These are phyloP conservation scores for Eupithecia pulchellata DNA, from an alignment of 2,888 invertebrate species.

Conservation along the genomic window DNA sequence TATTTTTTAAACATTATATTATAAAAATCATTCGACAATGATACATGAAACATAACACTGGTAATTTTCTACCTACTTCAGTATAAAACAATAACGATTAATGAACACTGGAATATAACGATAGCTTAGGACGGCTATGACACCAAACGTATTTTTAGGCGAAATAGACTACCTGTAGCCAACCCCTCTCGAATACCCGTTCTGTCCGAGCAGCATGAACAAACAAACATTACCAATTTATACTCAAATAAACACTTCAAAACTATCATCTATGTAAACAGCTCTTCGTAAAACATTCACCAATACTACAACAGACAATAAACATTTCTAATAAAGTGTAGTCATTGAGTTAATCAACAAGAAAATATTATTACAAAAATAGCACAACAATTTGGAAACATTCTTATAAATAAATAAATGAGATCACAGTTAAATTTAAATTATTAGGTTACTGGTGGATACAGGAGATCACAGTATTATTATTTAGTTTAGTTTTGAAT, in stretches of 20 bases:
- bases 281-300: slow-evolving; percentile 69
- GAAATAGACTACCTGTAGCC: slow-evolving; percentile 73
- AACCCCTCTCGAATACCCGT: slow-evolving; percentile 78
- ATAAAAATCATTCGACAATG: slow-evolving; percentile 70
- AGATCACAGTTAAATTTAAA: slow-evolving; percentile 49
- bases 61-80: slow-evolving; percentile 69
- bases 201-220: slow-evolving; percentile 80
- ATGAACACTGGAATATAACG: slow-evolving; percentile 38
- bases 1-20: slow-evolving; percentile 68
- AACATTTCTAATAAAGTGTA: slow-evolving; percentile 63
- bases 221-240: slow-evolving; percentile 67
- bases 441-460: slow-evolving; percentile 27
- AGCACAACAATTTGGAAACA: slow-evolving; percentile 48
- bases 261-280: slow-evolving; percentile 65
- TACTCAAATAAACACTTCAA: slow-evolving; percentile 66
- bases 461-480: slow-evolving; percentile 33
- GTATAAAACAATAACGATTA: slow-evolving; percentile 59
- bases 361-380: slow-evolving; percentile 59
- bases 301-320: slow-evolving; percentile 72
- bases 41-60: slow-evolving; percentile 66
- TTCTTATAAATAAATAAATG: slow-evolving; percentile 45
- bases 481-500: slow-evolving; percentile 36
- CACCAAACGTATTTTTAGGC: slow-evolving; percentile 30
- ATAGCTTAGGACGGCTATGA: slow-evolving; percentile 40
- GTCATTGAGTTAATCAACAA: slow-evolving; percentile 62